Evolutionary conservation across 1,140 invertebrate species (phyloP).

Genomic region (Phocides pigmalion): DNA sequence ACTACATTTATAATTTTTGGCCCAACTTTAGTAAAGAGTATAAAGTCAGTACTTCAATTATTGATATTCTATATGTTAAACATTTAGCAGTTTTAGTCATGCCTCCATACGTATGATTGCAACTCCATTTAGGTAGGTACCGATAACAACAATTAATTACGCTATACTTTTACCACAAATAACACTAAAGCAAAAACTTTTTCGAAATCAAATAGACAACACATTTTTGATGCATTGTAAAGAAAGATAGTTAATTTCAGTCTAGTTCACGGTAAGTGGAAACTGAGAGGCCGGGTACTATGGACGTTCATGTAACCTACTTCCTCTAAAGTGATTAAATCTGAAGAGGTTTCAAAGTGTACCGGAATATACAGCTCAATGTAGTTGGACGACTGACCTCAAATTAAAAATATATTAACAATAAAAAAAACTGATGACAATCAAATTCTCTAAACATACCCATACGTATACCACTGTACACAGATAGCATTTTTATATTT

Average conservation of each 20-base stretch:
- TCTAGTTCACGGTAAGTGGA: neutral
- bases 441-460: no score
- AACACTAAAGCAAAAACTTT: neutral
- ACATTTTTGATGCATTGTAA: neutral
- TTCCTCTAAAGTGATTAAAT: neutral
- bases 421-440: neutral
- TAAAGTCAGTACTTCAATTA: no score
- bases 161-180: no score
- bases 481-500: no score
- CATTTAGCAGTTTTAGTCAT: no score
- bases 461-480: no score
- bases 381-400: neutral
- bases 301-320: neutral
- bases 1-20: no score
- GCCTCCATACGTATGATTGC: no score
- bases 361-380: neutral
- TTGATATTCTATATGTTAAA: no score
- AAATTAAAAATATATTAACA: neutral
- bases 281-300: neutral
- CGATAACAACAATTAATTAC: no score
- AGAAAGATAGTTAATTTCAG: neutral
- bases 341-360: neutral
- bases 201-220: neutral
- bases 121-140: no score
- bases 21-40: no score